Evolutionary conservation across 2,797 vertebrate genomes (phyloP), one percentile per base, ranked within the genome.

Genomic region (Sciurus carolinensis): DNA sequence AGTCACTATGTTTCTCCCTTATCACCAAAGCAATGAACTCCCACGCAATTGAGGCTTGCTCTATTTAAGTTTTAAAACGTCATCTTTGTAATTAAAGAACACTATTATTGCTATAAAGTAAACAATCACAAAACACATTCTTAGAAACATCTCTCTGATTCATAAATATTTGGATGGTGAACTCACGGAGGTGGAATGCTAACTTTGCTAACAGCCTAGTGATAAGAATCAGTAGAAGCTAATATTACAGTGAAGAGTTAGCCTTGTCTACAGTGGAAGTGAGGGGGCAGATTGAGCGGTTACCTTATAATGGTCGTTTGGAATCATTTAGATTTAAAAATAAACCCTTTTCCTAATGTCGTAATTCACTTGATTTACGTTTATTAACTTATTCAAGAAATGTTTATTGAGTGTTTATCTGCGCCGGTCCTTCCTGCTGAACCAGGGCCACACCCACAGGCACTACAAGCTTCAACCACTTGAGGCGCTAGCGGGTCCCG

Each of bases 141-240:
- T 96, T 97, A 97, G 97, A 97, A 98, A 97, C 97, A 91, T 93
- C 95, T 66, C 94, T 64, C 67, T 98, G 97, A 97, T 97, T 98
- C 97, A 97, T 86, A 86, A 76, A 94, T 97, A 87, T 86, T 90
- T 96, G 96, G 75, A 39, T 57, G 79, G 54, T 97, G 97, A 95
- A 33, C 76, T 98, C 97, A 97, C 67, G 3, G 69, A 64, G 81
- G 47, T 75, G 91, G 96, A 97, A 96, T 67, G 95, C 85, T 71
- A 76, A 77, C 90, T 59, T 84, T 73, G 96, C 67, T 94, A n/a
- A 71, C 87, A 36, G 0, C 42, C 88, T 57, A 52, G 64, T 1
- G 87, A 97, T 84, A 89, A 62, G 50, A 75, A 84, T 95, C 91
- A 28, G 75, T 22, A 91, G 72, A 75, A 1, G 8, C 91, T 82